Evolutionary conservation across 2,888 invertebrate species (phyloP).

Genomic region (Volucella inflata): DNA sequence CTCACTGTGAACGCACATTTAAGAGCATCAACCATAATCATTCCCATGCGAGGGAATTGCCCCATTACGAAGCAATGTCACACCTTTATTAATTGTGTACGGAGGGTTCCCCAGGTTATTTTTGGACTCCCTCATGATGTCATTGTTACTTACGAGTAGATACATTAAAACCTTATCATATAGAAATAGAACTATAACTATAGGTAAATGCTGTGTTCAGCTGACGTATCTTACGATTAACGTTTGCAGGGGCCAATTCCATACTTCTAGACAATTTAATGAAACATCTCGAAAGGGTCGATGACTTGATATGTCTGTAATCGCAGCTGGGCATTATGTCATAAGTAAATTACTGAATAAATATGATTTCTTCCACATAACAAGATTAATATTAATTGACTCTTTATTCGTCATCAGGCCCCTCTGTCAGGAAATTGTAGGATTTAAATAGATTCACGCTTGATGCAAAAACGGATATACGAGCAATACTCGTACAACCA

Average conservation of each 20-base stretch:
- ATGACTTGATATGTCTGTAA: conserved; percentile 60
- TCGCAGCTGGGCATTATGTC: conserved; percentile 65
- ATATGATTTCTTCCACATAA: conserved; percentile 65
- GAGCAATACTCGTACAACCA: no score
- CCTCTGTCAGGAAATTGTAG: conserved; percentile 6
- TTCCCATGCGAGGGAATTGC: conserved; percentile 72
- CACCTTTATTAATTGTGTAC: conserved; percentile 82
- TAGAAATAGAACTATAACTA: conserved; percentile 56
- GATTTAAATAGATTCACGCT: conserved; percentile 20
- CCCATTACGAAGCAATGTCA: conserved; percentile 78
- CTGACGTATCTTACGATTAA: conserved; percentile 70
- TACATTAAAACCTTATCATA: neutral
- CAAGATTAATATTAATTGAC: conserved; percentile 69
- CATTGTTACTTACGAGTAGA: conserved; percentile 34
- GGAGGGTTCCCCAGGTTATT: conserved; percentile 72
- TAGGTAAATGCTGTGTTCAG: conserved; percentile 59
- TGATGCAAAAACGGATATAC: conserved; percentile 29
- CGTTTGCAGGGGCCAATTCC: conserved; percentile 26
- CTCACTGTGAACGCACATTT: conserved; percentile 32
- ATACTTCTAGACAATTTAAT: conserved; percentile 17
- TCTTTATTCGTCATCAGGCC: neutral
- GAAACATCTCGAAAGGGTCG: conserved; percentile 68
- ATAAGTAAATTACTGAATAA: conserved; percentile 60
- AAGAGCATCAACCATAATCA: conserved; percentile 16
- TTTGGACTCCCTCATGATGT: conserved; percentile 68